Evolutionary conservation across 2,888 invertebrate genomes (phyloP), one percentile per base, ranked within the genome.

Genomic region (Pharmacophagus antenor): DNA sequence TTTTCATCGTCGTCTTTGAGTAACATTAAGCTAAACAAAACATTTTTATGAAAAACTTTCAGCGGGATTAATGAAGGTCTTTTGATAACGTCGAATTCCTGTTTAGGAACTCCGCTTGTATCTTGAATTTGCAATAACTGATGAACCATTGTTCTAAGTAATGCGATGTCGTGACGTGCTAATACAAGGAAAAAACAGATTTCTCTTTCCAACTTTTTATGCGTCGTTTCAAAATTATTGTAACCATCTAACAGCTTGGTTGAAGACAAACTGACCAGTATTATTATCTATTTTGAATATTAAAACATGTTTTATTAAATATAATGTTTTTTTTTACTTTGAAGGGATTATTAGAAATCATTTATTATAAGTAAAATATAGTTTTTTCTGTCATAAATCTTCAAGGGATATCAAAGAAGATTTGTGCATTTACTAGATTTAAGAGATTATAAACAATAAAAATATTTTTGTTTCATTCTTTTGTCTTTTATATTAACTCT

Each of bases 51-150:
- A 44, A 50, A 50, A 51, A 42, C 48, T 49, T 54, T 21, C 31
- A 46, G 31, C 55, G 50, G 22, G 59, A 44, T 60, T 50, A 46
- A 10, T 27, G 42, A 44, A 50, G 55, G 55, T 55, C 59, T 53
- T 46, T 31, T 22, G 55, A 60, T 60, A 60, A 50, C 31, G 18
- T 42, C 6, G 31, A 55, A 46, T 60, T 55, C 55, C 52, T 55
- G 31, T 50, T 60, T 41, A 20, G n/a, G 25, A 48, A 41, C 49
- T 17, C 27, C 3, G 20, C 31, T 49, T 49, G 23, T 49, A 27
- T 25, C 48, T 42, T 44, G 42, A 22, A 15, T 54, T 42, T 27
- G 25, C 48, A 21, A 42, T 41, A 53, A 27, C 25, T 17, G 23
- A 37, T 37, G 37, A n/a, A 6, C 37, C 4, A 37, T 37, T 37